Percentiles rank a stretch among this genome's conserved stretches.
Conservation (phyloP, 2,113 vertebrate genomes). For the Oreotrochilus melanogaster region DNA sequence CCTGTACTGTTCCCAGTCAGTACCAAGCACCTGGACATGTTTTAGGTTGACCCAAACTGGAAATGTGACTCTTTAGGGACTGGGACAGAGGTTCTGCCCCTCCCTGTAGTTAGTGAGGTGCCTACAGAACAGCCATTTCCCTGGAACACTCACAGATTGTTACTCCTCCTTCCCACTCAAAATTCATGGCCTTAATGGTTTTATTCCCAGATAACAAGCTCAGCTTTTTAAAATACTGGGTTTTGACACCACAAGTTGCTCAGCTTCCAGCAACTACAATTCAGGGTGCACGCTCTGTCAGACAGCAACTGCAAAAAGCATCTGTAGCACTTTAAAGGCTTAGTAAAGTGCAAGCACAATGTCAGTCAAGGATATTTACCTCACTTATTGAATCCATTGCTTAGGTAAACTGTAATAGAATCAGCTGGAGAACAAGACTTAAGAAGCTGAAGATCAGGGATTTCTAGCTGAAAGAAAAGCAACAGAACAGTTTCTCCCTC, state of each 20-base stretch:
- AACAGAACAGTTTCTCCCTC: not conserved
- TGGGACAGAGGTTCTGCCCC: not conserved
- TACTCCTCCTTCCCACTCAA: not conserved
- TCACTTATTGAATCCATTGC: not conserved
- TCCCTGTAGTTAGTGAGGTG: not conserved
- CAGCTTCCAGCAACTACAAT: not conserved
- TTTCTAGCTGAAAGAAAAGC: not conserved
- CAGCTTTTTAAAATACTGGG: not conserved
- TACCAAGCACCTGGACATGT: not conserved
- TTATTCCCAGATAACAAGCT: slow-evolving; percentile 2
- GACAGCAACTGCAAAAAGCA: not conserved
- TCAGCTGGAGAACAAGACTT: not conserved
- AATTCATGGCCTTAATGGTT: not conserved
- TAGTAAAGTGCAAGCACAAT: not conserved
- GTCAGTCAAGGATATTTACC: slow-evolving; percentile 14
- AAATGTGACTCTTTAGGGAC: not conserved
- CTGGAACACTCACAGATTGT: accelerated
- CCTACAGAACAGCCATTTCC: not conserved
- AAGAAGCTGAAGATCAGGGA: not conserved
- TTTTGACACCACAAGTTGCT: not conserved
- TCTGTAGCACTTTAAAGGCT: slow-evolving; percentile 16
- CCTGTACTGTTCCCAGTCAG: accelerated
- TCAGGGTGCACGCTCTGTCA: not conserved
- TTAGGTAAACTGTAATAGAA: slow-evolving; percentile 27
- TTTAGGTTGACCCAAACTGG: not conserved